Evolutionary conservation across 2,888 invertebrate species (phyloP), one percentile per base, ranked within the genome.

Genomic region (Cheilosia variabilis): DNA sequence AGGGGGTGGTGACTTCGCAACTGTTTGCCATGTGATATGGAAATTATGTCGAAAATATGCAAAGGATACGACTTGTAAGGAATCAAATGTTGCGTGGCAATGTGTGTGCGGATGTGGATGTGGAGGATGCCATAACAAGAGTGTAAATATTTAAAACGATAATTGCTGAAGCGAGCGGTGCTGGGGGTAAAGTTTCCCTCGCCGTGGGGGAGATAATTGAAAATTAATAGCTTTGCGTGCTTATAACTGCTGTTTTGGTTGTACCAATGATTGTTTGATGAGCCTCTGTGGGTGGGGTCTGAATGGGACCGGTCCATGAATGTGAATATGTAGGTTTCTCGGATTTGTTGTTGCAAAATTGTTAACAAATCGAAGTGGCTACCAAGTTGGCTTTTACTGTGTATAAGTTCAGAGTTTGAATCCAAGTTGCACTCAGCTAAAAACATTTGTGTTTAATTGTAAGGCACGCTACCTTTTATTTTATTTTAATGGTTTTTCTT

Each of bases 101-200:
- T 41, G 43, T 76, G 66, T 58, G 76, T 22, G 19, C 19, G 10
- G 13, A 13, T 19, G 50, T 10, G 50, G 19, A 17, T 47, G 37
- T 37, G 57, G 50, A 73, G 47, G 55, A 73, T 78, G 68, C 68
- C 68, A 63, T 75, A 75, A 71, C 75, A 71, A 71, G 75, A 79
- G 84, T 75, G 84, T 84, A 84, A 84, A 84, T 84, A 84, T 84
- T 75, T 84, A 75, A 84, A 79, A 84, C 79, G 84, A 84, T 84
- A 80, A 84, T 84, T 84, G 79, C 75, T 19, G 83, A 19, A 55
- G 72, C 73, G 66, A 50, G 60, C 17, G 66, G 68, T 34, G 50
- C 34, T 41, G 43, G 63, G 27, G 57, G 73, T 47, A 17, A 71
- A 76, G 68, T 63, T 75, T 72, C 24, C 31, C 15, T 47, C 10